Evolutionary conservation across 2,888 invertebrate species (phyloP), one percentile per base, ranked within the genome.

Genomic region (Eulithis testata): DNA sequence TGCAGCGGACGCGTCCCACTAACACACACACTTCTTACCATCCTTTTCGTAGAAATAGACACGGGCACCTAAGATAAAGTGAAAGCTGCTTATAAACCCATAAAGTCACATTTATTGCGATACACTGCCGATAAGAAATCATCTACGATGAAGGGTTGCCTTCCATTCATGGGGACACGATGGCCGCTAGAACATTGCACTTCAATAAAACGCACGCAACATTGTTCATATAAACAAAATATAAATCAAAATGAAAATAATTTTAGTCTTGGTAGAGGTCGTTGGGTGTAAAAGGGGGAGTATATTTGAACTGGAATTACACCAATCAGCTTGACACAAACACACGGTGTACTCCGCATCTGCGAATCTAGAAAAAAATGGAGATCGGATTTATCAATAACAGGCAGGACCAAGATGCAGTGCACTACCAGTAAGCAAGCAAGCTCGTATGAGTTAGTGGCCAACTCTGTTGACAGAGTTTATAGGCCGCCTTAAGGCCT

Each of bases 1-100:
- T 74, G 75, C 86, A 82, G 83, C 91, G 90, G 90, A 89, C 89
- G 85, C 89, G 92, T 79, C 91, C 89, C 88, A 93, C 92, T 93
- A 82, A 91, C 92, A 91, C 86, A 88, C 85, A 88, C 88, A 86
- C 78, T 93, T 91, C 90, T 92, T 91, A 85, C 89, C 85, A 86
- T 88, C 89, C 89, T 91, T 90, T 92, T 91, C 92, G 88, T 84
- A 87, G 92, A 93, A 90, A 90, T 87, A 90, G 81, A 90, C 84
- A 84, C 82, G 85, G 86, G 82, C 86, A 87, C 83, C 88, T 87
- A 83, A 84, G 89, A 89, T 87, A 87, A 89, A 91, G 91, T 91
- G 92, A 92, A 92, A 92, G 91, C 91, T 82, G 87, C 83, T 85
- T 87, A 89, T 86, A 87, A 87, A 86, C 84, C 85, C 84, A 89